A percentile compares a stretch with the other conserved stretches of the same genome.
Conservation (phyloP, 2,888 invertebrate genomes). For the Chalcis sispes region DNA sequence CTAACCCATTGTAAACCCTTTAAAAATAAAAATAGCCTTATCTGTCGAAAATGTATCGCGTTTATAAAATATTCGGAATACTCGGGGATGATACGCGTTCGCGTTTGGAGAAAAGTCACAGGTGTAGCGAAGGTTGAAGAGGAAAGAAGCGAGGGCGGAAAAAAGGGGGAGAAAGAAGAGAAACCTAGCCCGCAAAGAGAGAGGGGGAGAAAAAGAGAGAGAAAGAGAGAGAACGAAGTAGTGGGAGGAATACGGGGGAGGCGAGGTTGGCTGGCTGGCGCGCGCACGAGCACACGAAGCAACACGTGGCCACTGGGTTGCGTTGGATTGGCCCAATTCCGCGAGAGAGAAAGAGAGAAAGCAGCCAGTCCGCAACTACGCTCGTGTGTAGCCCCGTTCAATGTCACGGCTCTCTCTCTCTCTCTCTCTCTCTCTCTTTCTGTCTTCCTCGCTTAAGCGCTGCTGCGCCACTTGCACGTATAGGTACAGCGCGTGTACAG, state of each 20-base stretch:
- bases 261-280: constrained; percentile 8
- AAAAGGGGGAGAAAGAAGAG: not conserved
- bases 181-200: not conserved
- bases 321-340: constrained; percentile 56
- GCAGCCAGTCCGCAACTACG: not conserved
- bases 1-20: too few species aligned
- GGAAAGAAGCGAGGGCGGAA: not conserved
- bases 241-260: not conserved
- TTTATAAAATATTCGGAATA: too few species aligned
- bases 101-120: too few species aligned
- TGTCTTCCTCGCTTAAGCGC: not conserved
- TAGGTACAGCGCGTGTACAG: too few species aligned
- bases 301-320: constrained; percentile 56
- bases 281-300: constrained; percentile 43
- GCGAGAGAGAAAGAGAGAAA: not conserved
- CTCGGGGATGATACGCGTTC: too few species aligned
- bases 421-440: not conserved
- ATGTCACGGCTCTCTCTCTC: constrained; percentile 47
- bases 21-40: too few species aligned
- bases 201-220: not conserved
- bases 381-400: constrained; percentile 42
- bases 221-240: constrained; percentile 1
- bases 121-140: too few species aligned
- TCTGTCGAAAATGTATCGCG: too few species aligned
- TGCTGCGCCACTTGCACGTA: too few species aligned